Evolutionary conservation across 2,113 vertebrate genomes (phyloP).

Genomic region (Nerophis ophidion): DNA sequence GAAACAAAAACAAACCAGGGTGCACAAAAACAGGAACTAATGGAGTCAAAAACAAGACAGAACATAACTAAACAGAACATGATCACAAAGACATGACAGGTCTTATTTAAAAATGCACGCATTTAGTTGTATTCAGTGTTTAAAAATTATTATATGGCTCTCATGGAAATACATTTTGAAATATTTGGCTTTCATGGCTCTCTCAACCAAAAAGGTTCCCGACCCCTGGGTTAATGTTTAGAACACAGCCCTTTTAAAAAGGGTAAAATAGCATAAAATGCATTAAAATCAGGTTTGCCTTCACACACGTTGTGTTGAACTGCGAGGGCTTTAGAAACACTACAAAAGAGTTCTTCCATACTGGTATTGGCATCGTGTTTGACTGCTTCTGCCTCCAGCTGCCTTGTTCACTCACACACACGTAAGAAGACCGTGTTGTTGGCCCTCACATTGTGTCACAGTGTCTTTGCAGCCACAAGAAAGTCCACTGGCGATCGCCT

Average conservation of each 20-base stretch:
- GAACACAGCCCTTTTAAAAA: constrained; percentile 55
- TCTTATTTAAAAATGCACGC: too few relatives aligned
- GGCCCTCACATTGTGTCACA: constrained; percentile 38
- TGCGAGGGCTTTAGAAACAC: constrained; percentile 22
- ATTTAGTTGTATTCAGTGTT: too few relatives aligned
- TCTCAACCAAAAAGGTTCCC: too few relatives aligned
- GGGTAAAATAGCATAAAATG: constrained; percentile 31
- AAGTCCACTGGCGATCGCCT: not conserved
- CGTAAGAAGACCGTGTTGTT: not conserved
- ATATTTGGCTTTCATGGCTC: too few relatives aligned
- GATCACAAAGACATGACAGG: too few relatives aligned
- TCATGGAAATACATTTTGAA: too few relatives aligned
- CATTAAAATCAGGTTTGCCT: constrained; percentile 25
- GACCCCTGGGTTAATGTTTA: too few relatives aligned
- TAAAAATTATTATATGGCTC: constrained; percentile 30
- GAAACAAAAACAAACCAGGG: too few relatives aligned
- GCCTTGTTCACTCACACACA: constrained; percentile 9
- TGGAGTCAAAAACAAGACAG: too few relatives aligned
- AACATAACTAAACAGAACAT: too few relatives aligned
- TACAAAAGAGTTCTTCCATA: constrained; percentile 22
- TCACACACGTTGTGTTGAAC: constrained; percentile 15
- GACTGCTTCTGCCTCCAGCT: constrained; percentile 29
- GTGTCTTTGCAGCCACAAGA: constrained; percentile 25
- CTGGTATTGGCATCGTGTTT: constrained; percentile 29
- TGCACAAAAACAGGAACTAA: too few relatives aligned